phyloP scores from a whole-genome alignment of 2,113 vertebrate genomes.

The Periophthalmodon schlosseri region DNA sequence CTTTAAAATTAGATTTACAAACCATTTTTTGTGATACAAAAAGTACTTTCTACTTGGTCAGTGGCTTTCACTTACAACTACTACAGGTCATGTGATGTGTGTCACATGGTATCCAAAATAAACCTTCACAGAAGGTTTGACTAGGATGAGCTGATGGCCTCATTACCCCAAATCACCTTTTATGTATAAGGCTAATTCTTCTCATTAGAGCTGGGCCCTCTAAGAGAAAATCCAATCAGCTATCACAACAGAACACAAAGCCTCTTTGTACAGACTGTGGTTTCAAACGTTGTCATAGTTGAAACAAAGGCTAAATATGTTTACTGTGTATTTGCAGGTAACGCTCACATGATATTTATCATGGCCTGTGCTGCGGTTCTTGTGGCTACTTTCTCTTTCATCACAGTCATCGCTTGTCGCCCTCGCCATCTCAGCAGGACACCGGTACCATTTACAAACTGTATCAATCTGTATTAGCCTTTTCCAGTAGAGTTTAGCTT shows the following conservation, averaged over 20 bases:
- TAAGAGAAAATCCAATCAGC: neutral
- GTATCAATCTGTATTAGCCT: neutral
- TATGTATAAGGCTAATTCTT: neutral
- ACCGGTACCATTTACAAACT: slow-evolving; percentile 70
- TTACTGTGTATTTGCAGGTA: slow-evolving; percentile 57
- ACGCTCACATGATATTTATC: slow-evolving; percentile 78
- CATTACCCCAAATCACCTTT: neutral
- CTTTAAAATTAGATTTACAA: neutral
- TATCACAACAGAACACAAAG: neutral
- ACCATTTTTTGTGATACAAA: neutral
- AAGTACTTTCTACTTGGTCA: neutral
- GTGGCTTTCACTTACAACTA: neutral
- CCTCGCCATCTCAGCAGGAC: slow-evolving; percentile 62
- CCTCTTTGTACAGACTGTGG: neutral
- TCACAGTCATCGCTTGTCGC: slow-evolving; percentile 77
- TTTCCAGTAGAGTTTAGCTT: too few relatives aligned
- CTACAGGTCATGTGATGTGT: neutral
- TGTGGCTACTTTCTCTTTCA: slow-evolving; percentile 75
- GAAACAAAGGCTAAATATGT: neutral
- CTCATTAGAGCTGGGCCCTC: neutral
- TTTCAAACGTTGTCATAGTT: neutral
- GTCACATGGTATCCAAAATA: neutral
- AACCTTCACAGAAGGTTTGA: neutral
- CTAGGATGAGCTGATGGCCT: neutral
- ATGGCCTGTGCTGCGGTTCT: slow-evolving; percentile 79